Conservation (phyloP, 1,140 invertebrate species). For the Panonychus citri region DNA sequence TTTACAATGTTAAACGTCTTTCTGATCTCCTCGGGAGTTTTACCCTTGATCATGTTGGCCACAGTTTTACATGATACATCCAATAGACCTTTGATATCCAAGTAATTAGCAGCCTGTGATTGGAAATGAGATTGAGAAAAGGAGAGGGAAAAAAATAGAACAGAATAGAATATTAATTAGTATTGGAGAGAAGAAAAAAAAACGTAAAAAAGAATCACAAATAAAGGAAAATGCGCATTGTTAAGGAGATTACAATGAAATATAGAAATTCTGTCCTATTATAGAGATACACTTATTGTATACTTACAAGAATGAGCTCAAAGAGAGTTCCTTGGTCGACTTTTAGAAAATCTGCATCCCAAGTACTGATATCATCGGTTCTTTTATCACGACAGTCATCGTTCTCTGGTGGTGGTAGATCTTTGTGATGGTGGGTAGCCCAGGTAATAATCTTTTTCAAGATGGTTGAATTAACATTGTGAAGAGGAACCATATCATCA, state of each 20-base stretch:
- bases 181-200: neutral
- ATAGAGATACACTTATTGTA: too few species aligned
- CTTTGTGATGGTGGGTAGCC: constrained; percentile 73
- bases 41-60: constrained; percentile 96
- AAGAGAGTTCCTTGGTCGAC: constrained; percentile 91
- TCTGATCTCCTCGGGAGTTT: constrained; percentile 90
- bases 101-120: constrained; percentile 70
- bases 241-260: neutral
- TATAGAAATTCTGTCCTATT: too few species aligned
- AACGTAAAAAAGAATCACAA: neutral
- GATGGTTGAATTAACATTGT: constrained; percentile 95
- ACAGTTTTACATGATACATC: constrained; percentile 28
- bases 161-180: neutral
- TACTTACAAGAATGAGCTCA: constrained; percentile 42
- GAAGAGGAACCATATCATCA: constrained; percentile 71
- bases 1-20: constrained; percentile 97
- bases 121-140: neutral
- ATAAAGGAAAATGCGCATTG: neutral
- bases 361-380: constrained; percentile 92
- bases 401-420: constrained; percentile 80
- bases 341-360: constrained; percentile 96
- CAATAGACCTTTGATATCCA: constrained; percentile 61
- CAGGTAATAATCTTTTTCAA: constrained; percentile 76
- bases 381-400: constrained; percentile 95
- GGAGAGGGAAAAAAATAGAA: neutral